phyloP scores from a whole-genome alignment of 2,113 vertebrate species.

The Pterocles gutturalis region DNA sequence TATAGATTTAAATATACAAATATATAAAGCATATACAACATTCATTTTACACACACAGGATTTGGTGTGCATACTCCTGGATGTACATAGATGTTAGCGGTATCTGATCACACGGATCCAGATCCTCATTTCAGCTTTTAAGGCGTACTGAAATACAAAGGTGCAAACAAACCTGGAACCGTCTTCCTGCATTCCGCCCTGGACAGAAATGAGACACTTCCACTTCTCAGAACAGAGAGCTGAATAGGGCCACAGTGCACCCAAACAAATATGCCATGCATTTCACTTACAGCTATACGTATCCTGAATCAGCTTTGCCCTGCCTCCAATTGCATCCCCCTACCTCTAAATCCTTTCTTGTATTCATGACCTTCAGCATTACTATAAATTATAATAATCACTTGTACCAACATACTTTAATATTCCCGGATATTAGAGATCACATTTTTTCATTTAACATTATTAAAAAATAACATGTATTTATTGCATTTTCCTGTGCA shows the following conservation, averaged over 20 bases:
- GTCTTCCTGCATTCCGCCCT: background rate
- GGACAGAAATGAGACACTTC: background rate
- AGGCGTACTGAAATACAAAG: background rate
- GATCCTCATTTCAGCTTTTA: background rate
- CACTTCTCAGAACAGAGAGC: background rate
- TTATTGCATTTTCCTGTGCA: background rate
- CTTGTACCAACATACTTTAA: background rate
- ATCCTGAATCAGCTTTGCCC: background rate
- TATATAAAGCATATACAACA: background rate
- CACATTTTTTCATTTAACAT: background rate
- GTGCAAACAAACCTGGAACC: background rate
- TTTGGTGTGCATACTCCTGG: background rate
- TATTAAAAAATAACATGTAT: background rate
- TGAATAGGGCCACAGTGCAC: background rate
- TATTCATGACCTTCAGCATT: background rate
- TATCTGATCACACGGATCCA: background rate
- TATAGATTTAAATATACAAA: background rate
- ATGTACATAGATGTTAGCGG: rapidly evolving
- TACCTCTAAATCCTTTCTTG: background rate
- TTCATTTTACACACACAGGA: background rate
- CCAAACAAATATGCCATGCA: rapidly evolving
- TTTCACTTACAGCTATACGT: background rate
- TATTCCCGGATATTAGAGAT: background rate
- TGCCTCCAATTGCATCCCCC: background rate
- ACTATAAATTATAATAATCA: background rate